Conservation (phyloP, 2,888 invertebrate species). For the Catocala fraxini region DNA sequence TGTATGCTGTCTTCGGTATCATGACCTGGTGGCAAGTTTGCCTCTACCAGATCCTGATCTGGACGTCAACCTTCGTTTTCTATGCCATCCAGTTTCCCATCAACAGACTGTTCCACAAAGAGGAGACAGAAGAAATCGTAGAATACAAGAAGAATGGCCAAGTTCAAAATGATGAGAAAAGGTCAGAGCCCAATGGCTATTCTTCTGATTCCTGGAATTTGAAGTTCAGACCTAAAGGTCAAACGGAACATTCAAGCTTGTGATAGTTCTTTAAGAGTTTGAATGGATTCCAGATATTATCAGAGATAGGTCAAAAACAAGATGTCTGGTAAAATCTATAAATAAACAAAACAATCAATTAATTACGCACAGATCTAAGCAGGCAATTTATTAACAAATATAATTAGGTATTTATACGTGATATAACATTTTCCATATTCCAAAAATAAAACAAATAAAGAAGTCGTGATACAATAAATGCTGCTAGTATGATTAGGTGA, state of each 20-base stretch:
- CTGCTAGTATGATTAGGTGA: no score
- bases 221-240: slow-evolving; percentile 57
- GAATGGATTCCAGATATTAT: neutral
- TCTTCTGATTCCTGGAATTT: slow-evolving; percentile 25
- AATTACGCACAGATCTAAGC: no score
- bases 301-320: no score
- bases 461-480: no score
- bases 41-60: slow-evolving; percentile 72
- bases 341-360: no score
- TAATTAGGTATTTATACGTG: no score
- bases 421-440: no score
- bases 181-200: neutral
- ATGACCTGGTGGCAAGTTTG: slow-evolving; percentile 85
- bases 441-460: no score
- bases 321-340: no score
- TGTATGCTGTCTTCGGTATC: slow-evolving; percentile 84
- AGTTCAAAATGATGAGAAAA: slow-evolving; percentile 21
- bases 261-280: slow-evolving; percentile 41
- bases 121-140: slow-evolving; percentile 21
- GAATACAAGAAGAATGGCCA: slow-evolving; percentile 19
- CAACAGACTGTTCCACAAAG: slow-evolving; percentile 72
- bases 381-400: no score
- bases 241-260: slow-evolving; percentile 70
- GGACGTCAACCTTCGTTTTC: slow-evolving; percentile 69
- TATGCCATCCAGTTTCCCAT: slow-evolving; percentile 76